Evolutionary conservation across 2,888 invertebrate genomes (phyloP).

Genomic region (Noctua pronuba): DNA sequence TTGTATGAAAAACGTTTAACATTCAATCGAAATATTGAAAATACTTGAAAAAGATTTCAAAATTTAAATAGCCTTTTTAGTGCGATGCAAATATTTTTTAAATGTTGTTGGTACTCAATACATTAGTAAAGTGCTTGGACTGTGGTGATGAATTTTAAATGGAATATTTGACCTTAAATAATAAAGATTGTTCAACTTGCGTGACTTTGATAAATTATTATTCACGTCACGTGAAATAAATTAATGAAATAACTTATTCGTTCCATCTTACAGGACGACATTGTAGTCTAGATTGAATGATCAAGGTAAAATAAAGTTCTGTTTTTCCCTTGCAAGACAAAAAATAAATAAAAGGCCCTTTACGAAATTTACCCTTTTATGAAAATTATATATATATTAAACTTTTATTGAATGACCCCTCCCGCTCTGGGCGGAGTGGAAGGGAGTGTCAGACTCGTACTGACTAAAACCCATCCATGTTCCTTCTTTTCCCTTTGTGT

Average conservation of each 20-base stretch:
- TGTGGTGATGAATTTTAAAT: conserved; percentile 16
- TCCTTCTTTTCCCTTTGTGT: no score
- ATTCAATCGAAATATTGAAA: neutral
- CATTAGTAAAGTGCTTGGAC: neutral
- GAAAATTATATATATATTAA: no score
- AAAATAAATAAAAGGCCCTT: no score
- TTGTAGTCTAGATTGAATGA: neutral
- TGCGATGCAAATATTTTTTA: conserved; percentile 15
- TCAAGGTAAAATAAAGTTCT: neutral
- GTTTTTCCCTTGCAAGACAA: neutral
- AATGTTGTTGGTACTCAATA: neutral
- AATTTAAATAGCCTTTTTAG: neutral
- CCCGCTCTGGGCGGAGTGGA: no score
- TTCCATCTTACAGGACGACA: conserved; percentile 6
- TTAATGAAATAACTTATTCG: conserved; percentile 35
- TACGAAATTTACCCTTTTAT: no score
- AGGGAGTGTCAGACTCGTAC: no score
- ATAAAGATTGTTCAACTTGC: conserved; percentile 18
- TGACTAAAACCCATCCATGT: no score
- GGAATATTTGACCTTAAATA: conserved; percentile 27
- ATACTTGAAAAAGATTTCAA: conserved; percentile 4
- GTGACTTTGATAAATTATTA: conserved; percentile 46
- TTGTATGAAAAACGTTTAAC: neutral
- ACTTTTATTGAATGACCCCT: no score
- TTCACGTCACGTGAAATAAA: conserved; percentile 27